phyloP scores from a whole-genome alignment of 2,797 vertebrate species.

The Anniella stebbinsi region DNA sequence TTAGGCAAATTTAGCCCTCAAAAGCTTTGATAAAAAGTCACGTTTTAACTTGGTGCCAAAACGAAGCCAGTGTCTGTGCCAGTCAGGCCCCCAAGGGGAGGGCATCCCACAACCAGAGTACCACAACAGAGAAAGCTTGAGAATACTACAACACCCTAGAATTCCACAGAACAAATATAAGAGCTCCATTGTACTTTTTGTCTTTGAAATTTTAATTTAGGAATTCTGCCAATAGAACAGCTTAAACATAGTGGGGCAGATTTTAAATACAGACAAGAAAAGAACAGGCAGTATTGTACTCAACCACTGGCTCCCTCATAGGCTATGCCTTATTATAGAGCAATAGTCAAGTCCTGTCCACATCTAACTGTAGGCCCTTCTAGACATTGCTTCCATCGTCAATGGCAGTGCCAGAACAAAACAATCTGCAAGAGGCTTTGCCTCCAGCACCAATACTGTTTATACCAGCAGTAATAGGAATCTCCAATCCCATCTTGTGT shows the following conservation, averaged over 20 bases:
- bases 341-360: not conserved
- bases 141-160: not conserved
- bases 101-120: too few relatives aligned
- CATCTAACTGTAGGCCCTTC: not conserved
- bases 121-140: not conserved
- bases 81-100: too few relatives aligned
- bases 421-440: not conserved
- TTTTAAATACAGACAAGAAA: conserved; percentile 2
- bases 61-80: too few relatives aligned
- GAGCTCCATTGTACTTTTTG: not conserved
- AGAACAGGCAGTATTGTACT: conserved; percentile 9
- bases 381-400: not conserved
- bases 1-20: too few relatives aligned
- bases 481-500: not conserved
- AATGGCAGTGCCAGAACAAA: not conserved
- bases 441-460: not conserved
- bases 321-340: not conserved
- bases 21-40: too few relatives aligned
- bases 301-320: not conserved
- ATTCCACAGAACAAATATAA: conserved; percentile 1
- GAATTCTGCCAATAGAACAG: not conserved
- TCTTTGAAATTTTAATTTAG: conserved; percentile 8
- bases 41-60: too few relatives aligned
- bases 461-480: not conserved
- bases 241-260: not conserved